Conservation (phyloP, 2,113 vertebrate genomes). For the Myiagra hebetior region DNA sequence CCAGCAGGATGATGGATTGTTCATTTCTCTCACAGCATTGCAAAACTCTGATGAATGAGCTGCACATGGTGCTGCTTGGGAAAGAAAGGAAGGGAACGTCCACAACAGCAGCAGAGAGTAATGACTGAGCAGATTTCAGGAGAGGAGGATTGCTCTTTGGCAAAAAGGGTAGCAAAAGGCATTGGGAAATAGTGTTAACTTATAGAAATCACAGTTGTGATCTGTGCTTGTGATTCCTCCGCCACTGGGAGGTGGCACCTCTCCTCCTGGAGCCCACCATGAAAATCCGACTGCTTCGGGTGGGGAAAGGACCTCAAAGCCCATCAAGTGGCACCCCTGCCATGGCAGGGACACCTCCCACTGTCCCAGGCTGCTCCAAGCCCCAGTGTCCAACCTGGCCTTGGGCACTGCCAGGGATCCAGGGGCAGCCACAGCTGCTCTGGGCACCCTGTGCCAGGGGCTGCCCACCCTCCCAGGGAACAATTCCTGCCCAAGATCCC, state of each 20-base stretch:
- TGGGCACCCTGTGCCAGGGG: not conserved
- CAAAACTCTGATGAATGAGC: not conserved
- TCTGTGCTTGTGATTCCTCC: not conserved
- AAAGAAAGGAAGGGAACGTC: not conserved
- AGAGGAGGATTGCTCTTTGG: not conserved
- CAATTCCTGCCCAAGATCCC: not conserved
- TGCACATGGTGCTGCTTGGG: not conserved
- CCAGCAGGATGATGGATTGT: not conserved
- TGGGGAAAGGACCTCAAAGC: accelerated
- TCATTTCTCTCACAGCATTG: not conserved
- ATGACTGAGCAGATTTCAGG: not conserved
- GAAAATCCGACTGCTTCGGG: not conserved
- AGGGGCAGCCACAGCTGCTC: not conserved
- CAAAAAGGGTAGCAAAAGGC: not conserved
- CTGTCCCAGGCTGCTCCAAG: not conserved
- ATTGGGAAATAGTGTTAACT: not conserved
- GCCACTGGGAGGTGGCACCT: not conserved
- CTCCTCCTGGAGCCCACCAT: not conserved
- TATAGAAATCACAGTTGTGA: not conserved
- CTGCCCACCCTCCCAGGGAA: not conserved
- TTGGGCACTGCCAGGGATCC: not conserved
- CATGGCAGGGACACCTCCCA: not conserved
- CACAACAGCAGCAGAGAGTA: not conserved
- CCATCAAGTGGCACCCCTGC: not conserved
- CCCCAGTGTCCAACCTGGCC: not conserved